A percentile compares a stretch with the other conserved stretches of the same genome.
These are phyloP conservation scores for Urocyon cinereoargenteus DNA, from an alignment of 2,797 vertebrate genomes.

Conservation along the genomic window DNA sequence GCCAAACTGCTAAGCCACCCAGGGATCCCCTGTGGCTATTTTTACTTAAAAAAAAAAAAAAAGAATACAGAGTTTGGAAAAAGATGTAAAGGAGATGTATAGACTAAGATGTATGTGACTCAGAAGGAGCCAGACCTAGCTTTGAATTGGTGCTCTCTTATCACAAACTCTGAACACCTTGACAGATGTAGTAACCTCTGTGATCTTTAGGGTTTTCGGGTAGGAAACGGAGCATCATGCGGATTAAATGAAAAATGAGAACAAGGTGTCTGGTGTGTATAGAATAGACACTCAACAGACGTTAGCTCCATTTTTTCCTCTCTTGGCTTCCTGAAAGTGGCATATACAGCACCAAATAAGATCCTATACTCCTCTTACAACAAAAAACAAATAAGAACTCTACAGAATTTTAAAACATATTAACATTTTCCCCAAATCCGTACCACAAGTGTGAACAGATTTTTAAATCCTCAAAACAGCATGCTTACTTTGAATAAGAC, in stretches of 20 bases:
- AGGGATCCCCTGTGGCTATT: too few relatives aligned
- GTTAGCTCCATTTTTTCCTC: not conserved
- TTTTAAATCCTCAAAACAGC: conserved; percentile 51
- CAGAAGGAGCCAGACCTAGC: not conserved
- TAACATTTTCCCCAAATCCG: conserved; percentile 20
- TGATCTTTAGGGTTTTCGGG: not conserved
- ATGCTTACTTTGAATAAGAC: conserved; percentile 48
- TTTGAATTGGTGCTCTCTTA: not conserved
- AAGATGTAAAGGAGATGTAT: not conserved
- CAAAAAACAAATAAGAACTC: conserved; percentile 24
- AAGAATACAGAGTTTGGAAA: not conserved
- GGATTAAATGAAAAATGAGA: conserved; percentile 12
- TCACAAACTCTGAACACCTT: not conserved
- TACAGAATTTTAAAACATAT: not conserved
- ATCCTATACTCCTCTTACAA: not conserved
- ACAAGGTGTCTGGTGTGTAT: not conserved
- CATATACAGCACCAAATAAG: not conserved
- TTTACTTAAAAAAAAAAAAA: not conserved
- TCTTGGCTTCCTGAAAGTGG: not conserved
- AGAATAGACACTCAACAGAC: not conserved
- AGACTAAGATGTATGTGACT: accelerated
- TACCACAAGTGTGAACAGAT: conserved; percentile 26
- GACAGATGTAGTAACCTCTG: not conserved
- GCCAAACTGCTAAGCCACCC: too few relatives aligned
- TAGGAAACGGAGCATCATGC: not conserved